Evolutionary conservation across 2,797 vertebrate genomes (phyloP).

Genomic region (Pelobates cultripes): DNA sequence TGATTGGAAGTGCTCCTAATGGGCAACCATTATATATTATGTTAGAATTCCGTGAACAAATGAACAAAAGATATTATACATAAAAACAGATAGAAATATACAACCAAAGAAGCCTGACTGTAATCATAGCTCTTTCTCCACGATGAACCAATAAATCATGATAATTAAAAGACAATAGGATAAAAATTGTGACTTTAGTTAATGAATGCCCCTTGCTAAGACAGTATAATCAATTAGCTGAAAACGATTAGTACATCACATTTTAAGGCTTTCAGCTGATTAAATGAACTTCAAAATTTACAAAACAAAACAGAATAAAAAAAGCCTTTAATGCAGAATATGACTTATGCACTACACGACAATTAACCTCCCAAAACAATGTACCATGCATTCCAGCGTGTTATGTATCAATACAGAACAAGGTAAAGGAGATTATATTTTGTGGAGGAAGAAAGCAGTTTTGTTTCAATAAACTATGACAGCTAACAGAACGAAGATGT

Average conservation of each 20-base stretch:
- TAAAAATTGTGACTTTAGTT: conserved; percentile 13
- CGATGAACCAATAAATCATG: conserved; percentile 31
- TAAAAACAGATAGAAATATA: neutral
- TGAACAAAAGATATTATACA: neutral
- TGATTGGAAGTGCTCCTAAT: no score
- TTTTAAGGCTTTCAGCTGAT: conserved; percentile 8
- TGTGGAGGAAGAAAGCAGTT: no score
- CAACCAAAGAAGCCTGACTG: neutral
- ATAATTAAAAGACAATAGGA: conserved; percentile 29
- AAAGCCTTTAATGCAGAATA: conserved; percentile 24
- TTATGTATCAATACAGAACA: conserved; percentile 5
- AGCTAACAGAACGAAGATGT: no score
- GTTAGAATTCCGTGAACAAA: neutral
- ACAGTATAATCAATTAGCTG: conserved; percentile 18
- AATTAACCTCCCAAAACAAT: conserved; percentile 23
- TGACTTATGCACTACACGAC: neutral
- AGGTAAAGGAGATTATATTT: no score
- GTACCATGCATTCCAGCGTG: neutral
- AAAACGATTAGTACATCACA: conserved; percentile 14
- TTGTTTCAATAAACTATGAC: no score
- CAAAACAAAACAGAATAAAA: conserved; percentile 6
- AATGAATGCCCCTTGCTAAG: conserved; percentile 19
- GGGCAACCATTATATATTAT: neutral
- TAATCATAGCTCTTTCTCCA: neutral
- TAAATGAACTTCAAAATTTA: conserved; percentile 15